A percentile compares a stretch with the other conserved stretches of the same genome.
Conservation (phyloP, 2,113 vertebrate genomes). For the Rattus norvegicus region GRCr8 NC_086019.1:229308001-229308500, state of each 20-base stretch:
- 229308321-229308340: neutral
- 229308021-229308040: neutral
- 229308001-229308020: neutral
- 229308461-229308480: neutral
- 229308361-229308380: neutral
- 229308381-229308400: neutral
- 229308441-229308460: neutral
- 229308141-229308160: conserved; percentile 69
- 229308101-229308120: neutral
- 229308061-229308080: neutral
- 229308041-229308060: neutral
- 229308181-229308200: conserved; percentile 48
- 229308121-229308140: conserved; percentile 57
- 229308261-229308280: too few species aligned
- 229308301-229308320: too few species aligned
- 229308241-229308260: neutral
- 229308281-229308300: neutral
- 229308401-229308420: neutral
- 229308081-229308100: conserved; percentile 50
- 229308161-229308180: conserved; percentile 58
- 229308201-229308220: neutral
- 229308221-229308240: neutral
- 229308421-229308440: too few species aligned
- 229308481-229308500: neutral
- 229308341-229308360: too few species aligned